Conservation (phyloP, 2,888 invertebrate species). For the Incurvaria masculella region DNA sequence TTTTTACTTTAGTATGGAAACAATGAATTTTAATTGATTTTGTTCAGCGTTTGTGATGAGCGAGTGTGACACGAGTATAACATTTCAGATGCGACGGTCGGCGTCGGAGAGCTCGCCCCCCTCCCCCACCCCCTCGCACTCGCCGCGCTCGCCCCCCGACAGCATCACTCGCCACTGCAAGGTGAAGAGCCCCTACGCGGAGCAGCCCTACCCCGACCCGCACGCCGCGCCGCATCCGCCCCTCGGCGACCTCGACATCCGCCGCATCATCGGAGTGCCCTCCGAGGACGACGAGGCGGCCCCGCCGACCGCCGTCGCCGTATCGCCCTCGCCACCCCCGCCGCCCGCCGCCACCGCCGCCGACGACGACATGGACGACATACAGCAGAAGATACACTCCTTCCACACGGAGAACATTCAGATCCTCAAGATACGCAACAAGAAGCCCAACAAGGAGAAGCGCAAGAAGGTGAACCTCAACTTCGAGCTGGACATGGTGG, state of each 20-base stretch:
- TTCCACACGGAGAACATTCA: constrained; percentile 63
- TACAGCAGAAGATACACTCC: constrained; percentile 59
- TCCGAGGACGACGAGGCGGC: constrained; percentile 33
- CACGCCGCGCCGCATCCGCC: constrained; percentile 39
- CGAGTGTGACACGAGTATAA: no score
- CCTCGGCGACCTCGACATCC: constrained; percentile 35
- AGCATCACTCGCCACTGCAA: constrained; percentile 35
- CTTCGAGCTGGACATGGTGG: constrained; percentile 52
- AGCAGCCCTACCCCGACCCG: constrained; percentile 37
- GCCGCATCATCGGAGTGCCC: constrained; percentile 45
- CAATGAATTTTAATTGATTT: no score
- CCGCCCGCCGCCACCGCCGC: no score
- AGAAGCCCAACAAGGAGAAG: constrained; percentile 52
- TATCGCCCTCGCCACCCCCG: no score
- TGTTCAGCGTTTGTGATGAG: no score
- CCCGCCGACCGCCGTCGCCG: constrained; percentile 30
- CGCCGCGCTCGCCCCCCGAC: no score
- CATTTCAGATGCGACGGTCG: no score
- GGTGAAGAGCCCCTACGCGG: constrained; percentile 30
- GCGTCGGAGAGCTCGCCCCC: constrained; percentile 45
- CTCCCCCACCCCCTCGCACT: constrained; percentile 30
- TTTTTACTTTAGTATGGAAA: no score
- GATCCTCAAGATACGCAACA: constrained; percentile 58
- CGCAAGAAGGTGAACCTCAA: constrained; percentile 54
- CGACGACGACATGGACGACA: constrained; percentile 59